These are phyloP conservation scores for Amblyraja radiata DNA, from an alignment of 2,797 vertebrate species.

Conservation along the genomic window DNA sequence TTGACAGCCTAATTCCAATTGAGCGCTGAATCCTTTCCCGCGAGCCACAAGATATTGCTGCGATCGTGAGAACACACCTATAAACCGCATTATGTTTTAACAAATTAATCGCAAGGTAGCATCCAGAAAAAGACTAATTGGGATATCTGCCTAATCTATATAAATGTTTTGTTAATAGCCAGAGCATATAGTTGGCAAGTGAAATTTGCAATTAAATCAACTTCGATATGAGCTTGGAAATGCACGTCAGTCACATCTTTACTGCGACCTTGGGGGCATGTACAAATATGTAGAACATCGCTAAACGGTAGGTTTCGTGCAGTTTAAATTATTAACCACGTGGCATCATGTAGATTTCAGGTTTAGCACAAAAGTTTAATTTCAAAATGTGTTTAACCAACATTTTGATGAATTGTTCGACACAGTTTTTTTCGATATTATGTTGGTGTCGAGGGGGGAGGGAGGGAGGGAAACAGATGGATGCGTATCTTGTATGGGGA, in stretches of 20 bases:
- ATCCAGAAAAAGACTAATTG: background rate
- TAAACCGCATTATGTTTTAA: constrained; percentile 1
- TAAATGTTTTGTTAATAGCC: background rate
- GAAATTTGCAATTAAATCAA: background rate
- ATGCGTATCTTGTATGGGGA: background rate
- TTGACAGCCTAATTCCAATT: constrained; percentile 17
- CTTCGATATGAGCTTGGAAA: background rate
- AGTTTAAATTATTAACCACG: constrained; percentile 30
- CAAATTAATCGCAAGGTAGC: background rate
- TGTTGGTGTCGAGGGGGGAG: background rate
- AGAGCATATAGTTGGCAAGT: background rate
- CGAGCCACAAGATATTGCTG: background rate
- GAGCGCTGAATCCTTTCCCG: background rate
- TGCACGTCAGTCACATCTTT: background rate
- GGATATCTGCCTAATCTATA: background rate
- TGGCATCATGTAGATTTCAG: background rate
- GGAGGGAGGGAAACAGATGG: background rate
- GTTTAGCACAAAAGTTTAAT: constrained; percentile 15
- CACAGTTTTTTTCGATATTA: background rate
- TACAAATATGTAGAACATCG: constrained; percentile 5
- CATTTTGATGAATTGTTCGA: background rate
- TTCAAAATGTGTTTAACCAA: background rate
- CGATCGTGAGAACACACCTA: constrained; percentile 16
- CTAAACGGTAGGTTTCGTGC: constrained; percentile 24
- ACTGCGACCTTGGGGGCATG: background rate